Evolutionary conservation across 2,888 invertebrate genomes (phyloP).

Genomic region (Ditylenchus weischeri): DNA sequence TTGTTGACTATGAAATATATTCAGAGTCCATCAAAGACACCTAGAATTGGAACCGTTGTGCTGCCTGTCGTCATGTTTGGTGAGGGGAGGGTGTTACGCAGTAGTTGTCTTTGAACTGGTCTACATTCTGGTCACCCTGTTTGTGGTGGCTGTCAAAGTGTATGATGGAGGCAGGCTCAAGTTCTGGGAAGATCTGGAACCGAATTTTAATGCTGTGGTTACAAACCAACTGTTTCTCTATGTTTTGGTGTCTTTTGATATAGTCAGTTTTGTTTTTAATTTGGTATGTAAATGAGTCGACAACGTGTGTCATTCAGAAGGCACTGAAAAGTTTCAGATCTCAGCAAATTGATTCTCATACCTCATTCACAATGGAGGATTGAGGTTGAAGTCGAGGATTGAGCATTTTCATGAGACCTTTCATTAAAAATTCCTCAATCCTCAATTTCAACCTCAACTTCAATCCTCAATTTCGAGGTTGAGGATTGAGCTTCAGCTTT

Average conservation of each 20-base stretch:
- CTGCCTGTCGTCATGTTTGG: slow-evolving; percentile 54
- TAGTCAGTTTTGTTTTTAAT: slow-evolving; percentile 17
- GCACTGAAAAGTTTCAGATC: too few relatives aligned
- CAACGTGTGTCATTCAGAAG: too few relatives aligned
- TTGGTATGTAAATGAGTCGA: too few relatives aligned
- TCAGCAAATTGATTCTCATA: too few relatives aligned
- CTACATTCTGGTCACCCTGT: slow-evolving; percentile 29
- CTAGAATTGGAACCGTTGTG: slow-evolving; percentile 55
- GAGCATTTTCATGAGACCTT: too few relatives aligned
- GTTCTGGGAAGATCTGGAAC: slow-evolving; percentile 34
- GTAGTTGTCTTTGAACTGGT: slow-evolving; percentile 48
- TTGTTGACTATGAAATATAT: slow-evolving; percentile 7
- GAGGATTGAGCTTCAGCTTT: too few relatives aligned
- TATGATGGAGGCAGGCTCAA: slow-evolving; percentile 31
- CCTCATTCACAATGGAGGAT: too few relatives aligned
- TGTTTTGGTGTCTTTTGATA: slow-evolving; percentile 34
- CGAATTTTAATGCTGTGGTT: slow-evolving; percentile 37
- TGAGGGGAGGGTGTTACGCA: slow-evolving; percentile 53
- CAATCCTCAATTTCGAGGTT: too few relatives aligned
- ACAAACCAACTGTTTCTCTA: slow-evolving; percentile 41
- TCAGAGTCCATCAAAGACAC: slow-evolving; percentile 53
- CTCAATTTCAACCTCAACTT: too few relatives aligned
- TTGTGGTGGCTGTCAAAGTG: slow-evolving; percentile 29
- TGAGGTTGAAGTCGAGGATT: too few relatives aligned
- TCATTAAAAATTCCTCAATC: too few relatives aligned